Conservation (phyloP, 2,888 invertebrate genomes). For the Drosophila mayaguana region DNA sequence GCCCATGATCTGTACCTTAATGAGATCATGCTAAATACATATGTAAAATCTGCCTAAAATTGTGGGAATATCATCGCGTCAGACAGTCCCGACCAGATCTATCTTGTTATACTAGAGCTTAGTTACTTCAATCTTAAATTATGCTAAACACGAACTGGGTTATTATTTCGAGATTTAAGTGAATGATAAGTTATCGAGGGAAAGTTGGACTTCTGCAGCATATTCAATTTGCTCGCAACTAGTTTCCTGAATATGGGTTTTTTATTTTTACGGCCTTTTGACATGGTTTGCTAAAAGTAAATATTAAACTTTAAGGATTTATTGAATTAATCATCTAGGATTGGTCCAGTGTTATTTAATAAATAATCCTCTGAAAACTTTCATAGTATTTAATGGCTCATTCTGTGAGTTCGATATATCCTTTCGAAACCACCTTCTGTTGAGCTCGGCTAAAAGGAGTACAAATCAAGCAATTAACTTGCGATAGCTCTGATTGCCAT, state of each 20-base stretch:
- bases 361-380: background rate
- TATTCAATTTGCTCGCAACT: too few species aligned
- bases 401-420: background rate
- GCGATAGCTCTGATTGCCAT: conserved; percentile 17
- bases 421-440: background rate
- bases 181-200: too few species aligned
- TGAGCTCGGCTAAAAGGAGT: conserved; percentile 3
- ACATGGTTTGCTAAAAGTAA: too few species aligned
- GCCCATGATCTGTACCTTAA: background rate
- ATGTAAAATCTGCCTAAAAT: background rate
- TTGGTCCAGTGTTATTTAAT: background rate
- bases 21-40: too few species aligned
- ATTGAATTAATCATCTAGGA: background rate
- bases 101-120: background rate
- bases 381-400: background rate
- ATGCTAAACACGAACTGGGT: too few species aligned
- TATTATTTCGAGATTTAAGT: too few species aligned
- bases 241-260: too few species aligned
- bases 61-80: background rate
- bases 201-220: too few species aligned
- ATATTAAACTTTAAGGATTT: background rate
- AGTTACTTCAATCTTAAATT: background rate
- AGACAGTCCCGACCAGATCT: background rate
- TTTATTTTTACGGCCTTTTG: too few species aligned
- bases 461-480: conserved; percentile 64